Conservation (phyloP, 2,113 vertebrate genomes). For the Perca fluviatilis region DNA sequence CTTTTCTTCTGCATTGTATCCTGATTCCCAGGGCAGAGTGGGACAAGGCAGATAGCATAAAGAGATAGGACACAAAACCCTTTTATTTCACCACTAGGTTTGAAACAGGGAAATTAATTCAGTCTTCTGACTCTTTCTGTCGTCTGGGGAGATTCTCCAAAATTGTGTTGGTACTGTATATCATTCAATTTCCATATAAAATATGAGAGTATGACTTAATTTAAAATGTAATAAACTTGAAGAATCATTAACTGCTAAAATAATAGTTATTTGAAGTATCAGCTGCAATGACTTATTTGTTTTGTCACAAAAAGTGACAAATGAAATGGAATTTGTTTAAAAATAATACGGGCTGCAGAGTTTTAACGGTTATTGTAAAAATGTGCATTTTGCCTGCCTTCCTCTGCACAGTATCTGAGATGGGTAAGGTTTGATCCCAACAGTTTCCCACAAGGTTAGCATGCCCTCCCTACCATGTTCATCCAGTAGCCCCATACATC, state of each 20-base stretch:
- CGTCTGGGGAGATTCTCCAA: not conserved
- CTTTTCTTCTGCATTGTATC: constrained; percentile 44
- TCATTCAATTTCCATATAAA: constrained; percentile 30
- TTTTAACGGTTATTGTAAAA: constrained; percentile 9
- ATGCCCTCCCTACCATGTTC: constrained; percentile 75
- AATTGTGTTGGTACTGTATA: not conserved
- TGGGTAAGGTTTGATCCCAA: constrained; percentile 68
- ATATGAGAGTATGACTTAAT: constrained; percentile 17
- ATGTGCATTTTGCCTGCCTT: constrained; percentile 16
- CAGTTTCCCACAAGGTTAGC: constrained; percentile 79
- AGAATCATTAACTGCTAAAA: not conserved
- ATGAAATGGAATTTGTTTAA: not conserved
- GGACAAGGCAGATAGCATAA: constrained; percentile 43
- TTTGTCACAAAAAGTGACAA: not conserved
- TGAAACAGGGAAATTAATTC: constrained; percentile 68
- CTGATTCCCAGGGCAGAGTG: constrained; percentile 30
- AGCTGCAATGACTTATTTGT: not conserved
- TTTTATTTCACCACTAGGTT: constrained; percentile 55
- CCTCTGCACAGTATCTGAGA: constrained; percentile 45
- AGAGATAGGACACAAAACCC: constrained; percentile 58
- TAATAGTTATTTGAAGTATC: constrained; percentile 4
- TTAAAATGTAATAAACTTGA: constrained; percentile 21
- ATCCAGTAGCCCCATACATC: constrained; percentile 79
- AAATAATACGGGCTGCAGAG: not conserved
- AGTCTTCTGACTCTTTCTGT: constrained; percentile 43